These are phyloP conservation scores for western clawed frog (Xenopus tropicalis) DNA, from an alignment of 2,113 vertebrate genomes.

Conservation along the genomic window UCB_Xtro_10.0 CM004447.2:138946001-138946500, in stretches of 20 bases:
- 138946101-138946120: conserved; percentile 20
- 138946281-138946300: conserved; percentile 21
- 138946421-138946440: background rate
- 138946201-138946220: conserved; percentile 29
- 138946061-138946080: conserved; percentile 10
- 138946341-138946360: conserved; percentile 42
- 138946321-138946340: conserved; percentile 48
- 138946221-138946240: conserved; percentile 31
- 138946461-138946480: conserved; percentile 40
- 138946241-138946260: conserved; percentile 15
- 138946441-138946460: background rate
- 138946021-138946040: conserved; percentile 35
- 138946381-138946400: conserved; percentile 51
- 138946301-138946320: conserved; percentile 37
- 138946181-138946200: conserved; percentile 35
- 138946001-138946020: conserved; percentile 10
- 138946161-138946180: conserved; percentile 34
- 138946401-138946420: conserved; percentile 22
- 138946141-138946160: conserved; percentile 29
- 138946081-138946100: conserved; percentile 41
- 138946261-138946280: conserved; percentile 16
- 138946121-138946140: conserved; percentile 11
- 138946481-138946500: conserved; percentile 48
- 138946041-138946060: conserved; percentile 10
- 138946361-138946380: conserved; percentile 44